A percentile compares a stretch with the other conserved stretches of the same genome.
These are phyloP conservation scores for Andrena hattorfiana DNA, from an alignment of 2,888 invertebrate species.

Conservation along the genomic window DNA sequence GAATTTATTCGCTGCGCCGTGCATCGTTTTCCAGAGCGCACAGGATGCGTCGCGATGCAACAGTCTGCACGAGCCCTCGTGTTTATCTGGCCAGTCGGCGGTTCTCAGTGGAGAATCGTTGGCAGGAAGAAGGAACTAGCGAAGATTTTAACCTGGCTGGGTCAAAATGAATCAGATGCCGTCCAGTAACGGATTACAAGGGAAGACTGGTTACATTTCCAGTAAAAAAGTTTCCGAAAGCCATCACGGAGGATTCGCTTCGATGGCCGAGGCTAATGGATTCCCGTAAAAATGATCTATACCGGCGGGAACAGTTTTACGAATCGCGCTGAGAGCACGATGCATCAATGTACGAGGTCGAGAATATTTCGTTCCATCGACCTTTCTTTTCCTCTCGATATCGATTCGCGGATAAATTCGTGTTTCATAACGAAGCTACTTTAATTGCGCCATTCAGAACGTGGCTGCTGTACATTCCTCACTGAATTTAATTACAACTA, in stretches of 20 bases:
- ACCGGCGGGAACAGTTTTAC: not conserved
- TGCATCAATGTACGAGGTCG: not conserved
- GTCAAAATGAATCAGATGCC: not conserved
- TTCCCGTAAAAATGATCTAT: constrained; percentile 19
- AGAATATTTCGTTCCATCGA: too few relatives aligned
- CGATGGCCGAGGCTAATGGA: constrained; percentile 16
- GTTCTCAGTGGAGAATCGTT: not conserved
- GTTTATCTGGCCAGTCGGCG: not conserved
- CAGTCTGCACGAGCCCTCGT: not conserved
- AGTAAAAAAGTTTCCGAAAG: constrained; percentile 26
- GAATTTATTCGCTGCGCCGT: constrained; percentile 13
- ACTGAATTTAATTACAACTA: not conserved
- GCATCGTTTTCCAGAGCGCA: constrained; percentile 7
- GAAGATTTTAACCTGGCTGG: not conserved
- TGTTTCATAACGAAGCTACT: not conserved
- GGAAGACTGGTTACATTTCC: not conserved
- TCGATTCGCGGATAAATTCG: not conserved
- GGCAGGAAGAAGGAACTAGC: not conserved
- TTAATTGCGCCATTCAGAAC: not conserved
- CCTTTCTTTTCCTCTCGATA: not conserved
- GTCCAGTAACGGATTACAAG: not conserved
- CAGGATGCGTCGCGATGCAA: not conserved
- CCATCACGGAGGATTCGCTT: not conserved
- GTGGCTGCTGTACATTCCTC: not conserved
- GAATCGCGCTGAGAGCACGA: not conserved